phyloP scores from a whole-genome alignment of 2,888 invertebrate species.

The Ethmia dodecea region DNA sequence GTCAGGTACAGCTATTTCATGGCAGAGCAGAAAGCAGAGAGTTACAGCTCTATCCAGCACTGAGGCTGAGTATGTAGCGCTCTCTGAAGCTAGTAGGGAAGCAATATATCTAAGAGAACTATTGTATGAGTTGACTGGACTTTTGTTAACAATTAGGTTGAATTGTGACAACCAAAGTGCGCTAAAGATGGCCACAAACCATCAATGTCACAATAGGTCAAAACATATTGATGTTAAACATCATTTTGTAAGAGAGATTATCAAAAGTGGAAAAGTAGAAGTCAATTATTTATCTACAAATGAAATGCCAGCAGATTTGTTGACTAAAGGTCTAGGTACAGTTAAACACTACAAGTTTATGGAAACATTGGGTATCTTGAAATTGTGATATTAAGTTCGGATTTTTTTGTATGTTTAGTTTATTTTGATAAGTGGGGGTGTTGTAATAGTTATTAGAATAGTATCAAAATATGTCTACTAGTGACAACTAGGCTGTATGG shows the following conservation, averaged over 20 bases:
- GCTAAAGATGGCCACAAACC: constrained; percentile 9
- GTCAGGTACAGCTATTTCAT: constrained; percentile 6
- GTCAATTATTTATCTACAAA: constrained; percentile 4
- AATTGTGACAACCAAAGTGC: constrained; percentile 14
- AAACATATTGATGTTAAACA: constrained; percentile 17
- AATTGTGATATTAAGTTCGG: too few species aligned
- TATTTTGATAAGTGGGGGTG: too few species aligned
- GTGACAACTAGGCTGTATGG: too few species aligned
- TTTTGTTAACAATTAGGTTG: constrained; percentile 2
- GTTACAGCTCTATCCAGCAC: constrained; percentile 10
- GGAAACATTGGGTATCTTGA: neutral
- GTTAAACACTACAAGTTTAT: constrained; percentile 2
- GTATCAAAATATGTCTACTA: too few species aligned
- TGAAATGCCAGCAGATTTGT: constrained; percentile 8
- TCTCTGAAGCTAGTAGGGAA: constrained; percentile 11
- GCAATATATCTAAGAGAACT: constrained; percentile 14
- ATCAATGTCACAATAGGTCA: constrained; percentile 3
- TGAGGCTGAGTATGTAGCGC: constrained; percentile 8
- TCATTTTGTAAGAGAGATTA: constrained; percentile 12
- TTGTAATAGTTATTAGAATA: too few species aligned
- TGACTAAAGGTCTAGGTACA: constrained; percentile 5
- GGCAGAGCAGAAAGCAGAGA: constrained; percentile 9
- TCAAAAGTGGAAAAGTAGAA: constrained; percentile 4
- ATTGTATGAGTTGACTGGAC: constrained; percentile 6
- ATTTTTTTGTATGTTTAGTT: too few species aligned